A percentile compares a stretch with the other conserved stretches of the same genome.
Evolutionary conservation across 2,797 vertebrate genomes (phyloP).

Genomic region (Notoglanidium macrostoma): DNA sequence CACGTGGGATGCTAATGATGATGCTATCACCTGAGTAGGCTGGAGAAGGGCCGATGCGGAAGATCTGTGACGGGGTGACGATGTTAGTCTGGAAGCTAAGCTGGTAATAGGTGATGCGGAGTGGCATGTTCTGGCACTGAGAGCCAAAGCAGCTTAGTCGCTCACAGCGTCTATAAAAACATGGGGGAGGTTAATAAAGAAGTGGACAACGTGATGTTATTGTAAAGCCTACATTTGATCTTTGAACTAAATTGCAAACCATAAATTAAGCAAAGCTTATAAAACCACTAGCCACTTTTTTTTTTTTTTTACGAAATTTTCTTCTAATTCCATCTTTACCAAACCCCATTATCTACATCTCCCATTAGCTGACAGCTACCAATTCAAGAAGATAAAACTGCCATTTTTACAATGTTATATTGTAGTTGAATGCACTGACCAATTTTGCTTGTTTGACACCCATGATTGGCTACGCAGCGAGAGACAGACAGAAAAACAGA

Average conservation of each 20-base stretch:
- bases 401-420: neutral
- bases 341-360: neutral
- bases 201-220: neutral
- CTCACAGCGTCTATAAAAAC: conserved; percentile 85
- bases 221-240: neutral
- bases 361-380: neutral
- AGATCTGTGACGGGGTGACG: conserved; percentile 90
- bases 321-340: neutral
- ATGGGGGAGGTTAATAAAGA: neutral
- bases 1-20: conserved; percentile 85
- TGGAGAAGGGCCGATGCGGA: conserved; percentile 92
- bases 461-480: neutral
- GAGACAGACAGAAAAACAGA: neutral
- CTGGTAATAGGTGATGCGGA: conserved; percentile 92
- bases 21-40: conserved; percentile 92
- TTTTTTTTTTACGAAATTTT: neutral
- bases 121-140: conserved; percentile 86
- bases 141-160: conserved; percentile 84
- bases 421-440: neutral
- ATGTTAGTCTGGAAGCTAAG: conserved; percentile 94
- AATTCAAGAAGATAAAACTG: neutral
- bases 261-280: neutral
- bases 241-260: neutral
- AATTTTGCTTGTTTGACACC: neutral
- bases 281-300: neutral